Evolutionary conservation across 2,113 vertebrate species (phyloP), one percentile per base, ranked within the genome.

Genomic region (Panthera uncia): DNA sequence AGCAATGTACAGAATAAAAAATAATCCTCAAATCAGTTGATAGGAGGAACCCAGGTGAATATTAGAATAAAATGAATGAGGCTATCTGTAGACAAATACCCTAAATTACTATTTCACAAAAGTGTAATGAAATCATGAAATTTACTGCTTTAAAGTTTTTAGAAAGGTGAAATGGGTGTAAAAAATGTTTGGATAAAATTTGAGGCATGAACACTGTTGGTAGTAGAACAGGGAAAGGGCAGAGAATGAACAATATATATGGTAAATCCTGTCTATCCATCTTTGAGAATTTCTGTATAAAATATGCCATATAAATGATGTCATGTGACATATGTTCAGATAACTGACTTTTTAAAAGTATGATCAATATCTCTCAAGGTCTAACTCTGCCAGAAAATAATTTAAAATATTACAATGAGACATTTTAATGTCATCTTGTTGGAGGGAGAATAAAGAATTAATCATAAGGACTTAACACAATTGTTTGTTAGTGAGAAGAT

Each of bases 401-500:
- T 84, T 88, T 10, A 69, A 86, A 88, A 89, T 79, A 78, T 69
- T 19, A 29, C 29, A 93, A 7, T 94, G 78, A 25, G 13, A 91
- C 36, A 89, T 92, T 87, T 87, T 92, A 92, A 93, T 81, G 45
- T 89, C 81, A 83, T 89, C 55, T 89, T 93, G 25, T 84, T 93
- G 52, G 71, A 94, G 27, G 14, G 66, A 95, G 23, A 86, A 82
- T 94, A 74, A 93, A 68, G 38, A 93, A 95, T 79, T 74, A 78
- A 82, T 84, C 84, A 66, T 82, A n/a, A 91, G 31, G 71, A 80
- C 19, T 94, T 94, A 52, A 10, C 55, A 92, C 21, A 93, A 91
- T 15, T 84, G 66, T 74, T 94, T 61, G 29, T 87, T 38, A 66
- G 68, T 69, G 93, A 78, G 29, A 41, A 76, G 82, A 85, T 45